Conservation (phyloP, 2,113 vertebrate genomes). For the Lucifuga dentata region DNA sequence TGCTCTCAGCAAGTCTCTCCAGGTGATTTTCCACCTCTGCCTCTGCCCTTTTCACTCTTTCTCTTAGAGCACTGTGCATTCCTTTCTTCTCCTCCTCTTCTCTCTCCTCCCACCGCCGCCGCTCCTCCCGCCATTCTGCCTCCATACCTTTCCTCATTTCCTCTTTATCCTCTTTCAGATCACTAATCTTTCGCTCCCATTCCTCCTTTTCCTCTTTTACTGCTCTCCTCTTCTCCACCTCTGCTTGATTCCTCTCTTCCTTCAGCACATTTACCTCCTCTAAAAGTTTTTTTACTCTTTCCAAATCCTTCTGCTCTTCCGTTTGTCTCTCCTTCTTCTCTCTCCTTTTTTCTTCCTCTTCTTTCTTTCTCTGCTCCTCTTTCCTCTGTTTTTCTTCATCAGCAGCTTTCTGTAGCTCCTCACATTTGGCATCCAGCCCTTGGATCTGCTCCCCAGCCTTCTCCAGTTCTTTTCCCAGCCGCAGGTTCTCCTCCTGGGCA, state of each 20-base stretch:
- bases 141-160: slow-evolving; percentile 84
- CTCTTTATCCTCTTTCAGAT: slow-evolving; percentile 83
- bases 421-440: slow-evolving; percentile 77
- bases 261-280: slow-evolving; percentile 66
- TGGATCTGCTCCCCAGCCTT: slow-evolving; percentile 79
- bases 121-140: slow-evolving; percentile 84
- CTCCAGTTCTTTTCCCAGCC: slow-evolving; percentile 78
- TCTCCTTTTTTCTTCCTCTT: slow-evolving; percentile 44
- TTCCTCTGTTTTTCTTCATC: slow-evolving; percentile 47
- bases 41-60: slow-evolving; percentile 89
- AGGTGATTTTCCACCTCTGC: slow-evolving; percentile 87
- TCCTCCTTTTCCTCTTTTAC: slow-evolving; percentile 78
- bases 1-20: slow-evolving; percentile 87
- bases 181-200: slow-evolving; percentile 81
- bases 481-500: slow-evolving; percentile 77
- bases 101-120: slow-evolving; percentile 87
- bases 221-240: slow-evolving; percentile 74
- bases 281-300: slow-evolving; percentile 55
- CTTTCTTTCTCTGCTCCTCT: slow-evolving; percentile 63
- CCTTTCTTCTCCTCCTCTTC: slow-evolving; percentile 88
- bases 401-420: slow-evolving; percentile 65
- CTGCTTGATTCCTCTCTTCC: slow-evolving; percentile 50
- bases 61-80: slow-evolving; percentile 86
- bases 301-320: slow-evolving; percentile 69
- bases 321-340: slow-evolving; percentile 70